Conservation (phyloP, 2,888 invertebrate species). For the Coremacera marginata region DNA sequence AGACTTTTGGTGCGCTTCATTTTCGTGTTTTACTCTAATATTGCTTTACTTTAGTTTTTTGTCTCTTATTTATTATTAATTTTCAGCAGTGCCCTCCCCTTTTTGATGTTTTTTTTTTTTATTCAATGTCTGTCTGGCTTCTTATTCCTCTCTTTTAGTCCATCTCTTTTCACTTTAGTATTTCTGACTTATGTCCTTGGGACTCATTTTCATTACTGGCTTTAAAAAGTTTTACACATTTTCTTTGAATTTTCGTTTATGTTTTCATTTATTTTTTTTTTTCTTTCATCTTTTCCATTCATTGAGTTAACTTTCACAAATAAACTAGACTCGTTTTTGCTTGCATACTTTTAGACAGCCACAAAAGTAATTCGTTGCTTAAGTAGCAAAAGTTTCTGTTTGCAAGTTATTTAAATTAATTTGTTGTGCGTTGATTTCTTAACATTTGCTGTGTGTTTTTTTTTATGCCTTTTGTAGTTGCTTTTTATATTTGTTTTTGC, state of each 20-base stretch:
- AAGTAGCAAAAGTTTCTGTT: conserved; percentile 20
- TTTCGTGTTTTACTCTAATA: not conserved
- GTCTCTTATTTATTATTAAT: not conserved
- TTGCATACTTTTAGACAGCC: conserved; percentile 37
- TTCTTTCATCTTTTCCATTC: conserved; percentile 3
- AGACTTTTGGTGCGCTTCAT: not conserved
- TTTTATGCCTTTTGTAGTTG: not conserved
- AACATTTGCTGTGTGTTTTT: not conserved
- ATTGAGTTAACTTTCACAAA: conserved; percentile 44
- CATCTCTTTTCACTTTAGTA: not conserved
- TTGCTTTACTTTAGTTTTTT: not conserved
- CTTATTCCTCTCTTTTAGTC: not conserved
- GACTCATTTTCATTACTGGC: conserved; percentile 33
- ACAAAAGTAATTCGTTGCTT: conserved; percentile 32
- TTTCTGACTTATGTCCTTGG: conserved; percentile 42
- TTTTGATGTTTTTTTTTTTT: too few relatives aligned
- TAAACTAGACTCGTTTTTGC: conserved; percentile 31
- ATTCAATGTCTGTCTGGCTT: not conserved
- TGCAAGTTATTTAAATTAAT: conserved; percentile 36
- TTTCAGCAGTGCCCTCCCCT: not conserved
- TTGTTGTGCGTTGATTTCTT: conserved; percentile 41
- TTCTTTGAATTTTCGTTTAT: not conserved
- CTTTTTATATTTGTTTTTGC: conserved; percentile 4
- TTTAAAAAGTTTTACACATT: conserved; percentile 11
- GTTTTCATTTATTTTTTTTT: not conserved